Conservation (phyloP, 2,113 vertebrate genomes). For the Camelus dromedarius region DNA sequence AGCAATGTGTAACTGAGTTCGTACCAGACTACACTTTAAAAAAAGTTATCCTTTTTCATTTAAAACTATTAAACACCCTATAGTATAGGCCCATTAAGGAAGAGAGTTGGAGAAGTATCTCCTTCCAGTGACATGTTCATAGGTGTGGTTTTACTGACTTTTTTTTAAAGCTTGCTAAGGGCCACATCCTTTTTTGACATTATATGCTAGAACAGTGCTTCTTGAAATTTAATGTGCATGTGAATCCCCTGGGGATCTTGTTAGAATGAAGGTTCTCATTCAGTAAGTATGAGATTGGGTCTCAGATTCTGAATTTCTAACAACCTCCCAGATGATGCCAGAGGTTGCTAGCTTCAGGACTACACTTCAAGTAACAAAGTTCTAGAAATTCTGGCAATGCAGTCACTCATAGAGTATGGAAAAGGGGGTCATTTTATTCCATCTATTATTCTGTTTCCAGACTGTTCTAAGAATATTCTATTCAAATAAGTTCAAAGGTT, state of each 20-base stretch:
- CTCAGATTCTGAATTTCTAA: conserved; percentile 39
- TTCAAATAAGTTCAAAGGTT: conserved; percentile 10
- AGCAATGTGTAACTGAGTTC: neutral
- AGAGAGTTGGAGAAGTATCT: neutral
- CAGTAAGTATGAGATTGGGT: neutral
- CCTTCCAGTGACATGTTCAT: neutral
- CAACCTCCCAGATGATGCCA: neutral
- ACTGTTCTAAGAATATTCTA: neutral
- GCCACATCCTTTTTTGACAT: neutral
- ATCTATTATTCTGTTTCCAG: neutral
- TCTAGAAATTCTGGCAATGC: neutral
- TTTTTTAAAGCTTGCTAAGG: neutral
- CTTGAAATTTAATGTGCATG: conserved; percentile 25
- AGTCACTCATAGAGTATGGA: neutral
- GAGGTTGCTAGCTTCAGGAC: neutral
- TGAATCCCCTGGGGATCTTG: neutral
- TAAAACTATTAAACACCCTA: neutral
- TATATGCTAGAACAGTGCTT: neutral
- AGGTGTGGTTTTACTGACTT: neutral
- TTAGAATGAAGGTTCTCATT: conserved; percentile 46
- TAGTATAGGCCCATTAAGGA: neutral
- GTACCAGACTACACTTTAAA: neutral
- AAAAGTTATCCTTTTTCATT: neutral
- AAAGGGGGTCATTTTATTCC: conserved; percentile 28
- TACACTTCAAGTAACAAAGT: neutral